Base-by-base conservation (phyloP, 2,888 invertebrate species). In the Eristalis arbustorum region DNA sequence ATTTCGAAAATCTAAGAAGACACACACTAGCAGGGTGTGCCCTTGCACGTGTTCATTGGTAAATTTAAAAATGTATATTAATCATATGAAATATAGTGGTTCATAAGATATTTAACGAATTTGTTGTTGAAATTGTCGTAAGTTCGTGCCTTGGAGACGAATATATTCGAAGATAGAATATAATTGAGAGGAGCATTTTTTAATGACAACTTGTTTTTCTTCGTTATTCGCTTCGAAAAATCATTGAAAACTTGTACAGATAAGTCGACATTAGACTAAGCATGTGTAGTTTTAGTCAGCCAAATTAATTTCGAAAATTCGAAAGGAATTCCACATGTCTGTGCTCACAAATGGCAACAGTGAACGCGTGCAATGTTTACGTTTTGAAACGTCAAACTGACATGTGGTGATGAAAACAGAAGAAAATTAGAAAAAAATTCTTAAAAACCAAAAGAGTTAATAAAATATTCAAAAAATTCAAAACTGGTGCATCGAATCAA, bases 301-400 rank as follows among this genome's bases (percentile, higher is more conserved):
- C 8, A 4, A 42, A n/a, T 3, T 14, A n/a, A 42, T n/a, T 66
- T 49, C 34, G 66, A 59, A 57, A 28, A 18, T 11, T 3, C 0
- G 49, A 25, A 10, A 3, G 76, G 76, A 76, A 76, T 34, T 75
- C 75, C 67, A 13, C 13, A 28, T 14, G 14, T 8, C 14, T n/a
- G 13, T 22, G 8, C n/a, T 5, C 1, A 40, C 6, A 25, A 28
- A 4, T 57, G 11, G 11, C 14, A 1, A 18, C 1, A 4, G 22
- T 8, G 49, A 76, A 68, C 76, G 66, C 61, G 23, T 56, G 37
- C 62, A 63, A 56, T 77, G 77, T 77, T 77, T 77, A 77, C 63
- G n/a, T 77, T 77, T 77, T 4, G 37, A 6, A 18, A 69, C 23
- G 63, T 56, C 63, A 73, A 42, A 3, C 8, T 59, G 59, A 59